Evolutionary conservation across 2,888 invertebrate genomes (phyloP).

Genomic region (Lithosia quadra): DNA sequence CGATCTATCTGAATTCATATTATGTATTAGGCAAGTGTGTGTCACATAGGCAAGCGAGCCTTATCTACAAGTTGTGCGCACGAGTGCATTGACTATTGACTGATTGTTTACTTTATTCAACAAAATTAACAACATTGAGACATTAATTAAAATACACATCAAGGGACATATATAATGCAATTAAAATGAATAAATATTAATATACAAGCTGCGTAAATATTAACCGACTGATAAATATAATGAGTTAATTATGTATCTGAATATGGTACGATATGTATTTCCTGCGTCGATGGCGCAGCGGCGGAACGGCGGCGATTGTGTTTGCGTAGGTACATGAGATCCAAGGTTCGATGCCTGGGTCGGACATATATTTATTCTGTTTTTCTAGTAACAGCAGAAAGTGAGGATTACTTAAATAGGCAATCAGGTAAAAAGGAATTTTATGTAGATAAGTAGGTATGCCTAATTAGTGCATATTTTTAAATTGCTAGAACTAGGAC

Average conservation of each 20-base stretch:
- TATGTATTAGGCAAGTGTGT: not conserved
- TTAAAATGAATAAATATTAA: not conserved
- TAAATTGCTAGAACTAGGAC: no score
- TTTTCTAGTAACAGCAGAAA: not conserved
- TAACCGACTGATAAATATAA: not conserved
- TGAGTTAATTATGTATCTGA: no score
- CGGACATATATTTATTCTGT: no score
- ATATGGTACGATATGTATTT: not conserved
- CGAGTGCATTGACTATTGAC: not conserved
- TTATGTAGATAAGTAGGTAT: no score
- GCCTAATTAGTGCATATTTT: no score
- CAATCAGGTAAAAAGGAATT: no score
- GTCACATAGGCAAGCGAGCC: not conserved
- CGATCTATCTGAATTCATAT: not conserved
- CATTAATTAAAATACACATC: not conserved
- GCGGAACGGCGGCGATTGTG: not conserved
- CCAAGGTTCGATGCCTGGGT: not conserved
- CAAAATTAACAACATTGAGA: not conserved
- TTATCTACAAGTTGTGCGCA: not conserved
- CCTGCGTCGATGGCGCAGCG: not conserved
- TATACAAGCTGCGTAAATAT: not conserved
- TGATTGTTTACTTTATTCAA: not conserved
- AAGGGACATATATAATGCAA: not conserved
- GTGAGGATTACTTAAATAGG: not conserved
- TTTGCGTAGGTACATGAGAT: not conserved